Conservation (phyloP, 1,140 invertebrate genomes). For the Adoxophyes honmai region DNA sequence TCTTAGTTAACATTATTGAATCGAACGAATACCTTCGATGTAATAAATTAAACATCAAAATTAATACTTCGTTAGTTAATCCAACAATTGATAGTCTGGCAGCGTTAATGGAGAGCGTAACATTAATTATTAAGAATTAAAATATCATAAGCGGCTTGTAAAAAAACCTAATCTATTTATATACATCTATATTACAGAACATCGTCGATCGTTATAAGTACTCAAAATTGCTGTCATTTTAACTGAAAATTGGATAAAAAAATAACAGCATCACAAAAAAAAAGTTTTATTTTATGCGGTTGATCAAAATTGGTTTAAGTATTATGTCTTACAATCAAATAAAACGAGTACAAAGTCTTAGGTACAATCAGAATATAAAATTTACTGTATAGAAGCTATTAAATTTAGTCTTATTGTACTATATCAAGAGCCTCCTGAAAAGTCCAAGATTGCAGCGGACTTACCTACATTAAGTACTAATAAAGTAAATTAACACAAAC, state of each 20-base stretch:
- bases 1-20: too few relatives aligned
- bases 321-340: not conserved
- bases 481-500: not conserved
- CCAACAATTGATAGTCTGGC: constrained; percentile 16
- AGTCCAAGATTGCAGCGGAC: too few relatives aligned
- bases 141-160: constrained; percentile 45
- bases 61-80: not conserved
- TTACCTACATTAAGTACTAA: too few relatives aligned
- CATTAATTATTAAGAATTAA: constrained; percentile 3
- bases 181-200: constrained; percentile 67
- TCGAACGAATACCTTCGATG: too few relatives aligned
- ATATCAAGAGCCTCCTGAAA: too few relatives aligned
- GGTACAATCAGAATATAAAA: not conserved
- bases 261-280: too few relatives aligned
- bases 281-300: too few relatives aligned
- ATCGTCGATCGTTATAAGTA: constrained; percentile 19
- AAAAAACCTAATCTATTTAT: constrained; percentile 57
- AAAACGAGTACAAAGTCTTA: not conserved
- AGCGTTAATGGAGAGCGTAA: constrained; percentile 15
- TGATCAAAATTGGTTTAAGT: too few relatives aligned
- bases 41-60: not conserved
- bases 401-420: too few relatives aligned
- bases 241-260: too few relatives aligned
- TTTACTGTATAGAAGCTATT: too few relatives aligned
- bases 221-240: constrained; percentile 23